phyloP scores from a whole-genome alignment of 1,140 invertebrate species.

The Delia radicum region DNA sequence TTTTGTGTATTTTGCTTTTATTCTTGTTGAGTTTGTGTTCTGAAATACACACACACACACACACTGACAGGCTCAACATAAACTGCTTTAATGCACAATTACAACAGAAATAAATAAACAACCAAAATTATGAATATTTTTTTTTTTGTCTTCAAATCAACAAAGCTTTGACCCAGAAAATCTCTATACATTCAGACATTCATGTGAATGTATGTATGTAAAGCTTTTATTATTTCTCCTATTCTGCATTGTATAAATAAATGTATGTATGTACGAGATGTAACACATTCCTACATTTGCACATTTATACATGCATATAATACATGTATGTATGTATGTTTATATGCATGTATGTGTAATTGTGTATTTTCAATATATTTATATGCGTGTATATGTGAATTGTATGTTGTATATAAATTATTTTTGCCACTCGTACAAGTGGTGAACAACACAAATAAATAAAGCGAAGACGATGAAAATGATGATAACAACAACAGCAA shows the following conservation, averaged over 20 bases:
- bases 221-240: not conserved
- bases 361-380: not conserved
- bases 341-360: not conserved
- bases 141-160: not conserved
- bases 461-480: not conserved
- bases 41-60: not conserved
- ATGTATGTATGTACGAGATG: not conserved
- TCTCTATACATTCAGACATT: not conserved
- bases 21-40: not conserved
- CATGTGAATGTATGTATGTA: not conserved
- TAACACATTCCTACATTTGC: not conserved
- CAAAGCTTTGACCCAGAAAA: constrained; percentile 19
- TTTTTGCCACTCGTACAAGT: constrained; percentile 15
- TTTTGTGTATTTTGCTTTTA: too few relatives aligned
- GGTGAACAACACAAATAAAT: constrained; percentile 12
- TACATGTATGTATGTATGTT: not conserved
- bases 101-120: not conserved
- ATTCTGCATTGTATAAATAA: not conserved
- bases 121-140: not conserved
- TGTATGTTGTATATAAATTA: not conserved
- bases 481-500: not conserved
- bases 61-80: not conserved
- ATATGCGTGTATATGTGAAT: not conserved
- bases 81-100: not conserved
- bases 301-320: not conserved